Evolutionary conservation across 1,140 invertebrate species (phyloP).

Genomic region (Rhagoletis zephyria): DNA sequence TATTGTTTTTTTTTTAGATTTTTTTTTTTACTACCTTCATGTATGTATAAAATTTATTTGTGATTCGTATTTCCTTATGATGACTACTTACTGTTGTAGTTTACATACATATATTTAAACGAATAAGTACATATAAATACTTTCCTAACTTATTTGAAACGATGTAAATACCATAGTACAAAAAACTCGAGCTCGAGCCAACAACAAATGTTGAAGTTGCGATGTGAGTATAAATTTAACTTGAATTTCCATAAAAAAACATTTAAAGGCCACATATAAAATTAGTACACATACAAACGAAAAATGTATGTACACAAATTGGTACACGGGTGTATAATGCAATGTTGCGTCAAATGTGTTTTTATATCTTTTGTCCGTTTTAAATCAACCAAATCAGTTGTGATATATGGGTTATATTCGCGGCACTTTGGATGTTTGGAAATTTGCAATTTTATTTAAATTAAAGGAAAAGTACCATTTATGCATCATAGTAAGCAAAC

Average conservation of each 20-base stretch:
- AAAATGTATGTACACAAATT: neutral
- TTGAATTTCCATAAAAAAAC: slow-evolving; percentile 48
- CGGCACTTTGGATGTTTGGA: neutral
- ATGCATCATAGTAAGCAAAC: neutral
- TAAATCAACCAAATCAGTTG: neutral
- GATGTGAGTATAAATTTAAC: slow-evolving; percentile 47
- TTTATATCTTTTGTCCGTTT: neutral
- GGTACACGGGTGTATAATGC: neutral
- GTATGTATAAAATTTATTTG: slow-evolving; percentile 25
- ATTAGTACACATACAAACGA: slow-evolving; percentile 26
- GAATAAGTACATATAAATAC: slow-evolving; percentile 14
- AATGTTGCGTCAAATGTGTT: neutral
- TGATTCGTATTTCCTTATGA: neutral
- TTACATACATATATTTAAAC: slow-evolving; percentile 40
- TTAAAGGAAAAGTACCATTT: neutral
- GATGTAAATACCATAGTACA: slow-evolving; percentile 40
- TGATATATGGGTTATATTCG: neutral
- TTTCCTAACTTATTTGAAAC: slow-evolving; percentile 49
- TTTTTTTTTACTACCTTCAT: neutral
- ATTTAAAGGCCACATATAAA: slow-evolving; percentile 45
- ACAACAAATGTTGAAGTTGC: slow-evolving; percentile 50
- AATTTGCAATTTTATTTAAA: slow-evolving; percentile 5
- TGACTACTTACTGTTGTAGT: neutral
- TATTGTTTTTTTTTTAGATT: neutral
- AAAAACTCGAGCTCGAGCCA: slow-evolving; percentile 45